A percentile compares a stretch with the other conserved stretches of the same genome.
phyloP scores from a whole-genome alignment of 2,113 vertebrate genomes.

The Macquaria ambigua region DNA sequence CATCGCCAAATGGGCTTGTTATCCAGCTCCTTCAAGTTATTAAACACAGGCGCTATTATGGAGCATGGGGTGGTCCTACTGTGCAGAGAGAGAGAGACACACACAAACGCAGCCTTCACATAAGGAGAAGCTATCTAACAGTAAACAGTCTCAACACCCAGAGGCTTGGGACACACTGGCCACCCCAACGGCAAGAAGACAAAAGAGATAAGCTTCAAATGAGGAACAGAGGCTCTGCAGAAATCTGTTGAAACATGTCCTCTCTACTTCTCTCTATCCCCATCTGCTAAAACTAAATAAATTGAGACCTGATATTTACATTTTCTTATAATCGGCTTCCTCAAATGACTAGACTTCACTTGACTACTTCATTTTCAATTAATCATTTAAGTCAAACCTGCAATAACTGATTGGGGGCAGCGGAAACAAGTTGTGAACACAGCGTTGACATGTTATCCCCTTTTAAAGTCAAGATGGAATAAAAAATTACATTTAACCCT shows the following conservation, averaged over 20 bases:
- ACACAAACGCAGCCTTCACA: slow-evolving; percentile 8
- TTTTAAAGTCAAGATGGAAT: background rate
- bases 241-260: background rate
- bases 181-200: background rate
- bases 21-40: slow-evolving; percentile 20
- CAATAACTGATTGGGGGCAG: too few species aligned
- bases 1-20: slow-evolving; percentile 28
- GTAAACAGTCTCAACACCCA: slow-evolving; percentile 22
- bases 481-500: too few species aligned
- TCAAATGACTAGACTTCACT: background rate
- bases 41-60: slow-evolving; percentile 6
- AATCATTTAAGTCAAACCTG: background rate
- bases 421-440: too few species aligned
- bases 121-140: slow-evolving; percentile 30
- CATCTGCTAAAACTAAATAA: background rate
- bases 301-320: background rate
- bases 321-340: background rate
- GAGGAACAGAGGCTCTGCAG: slow-evolving; percentile 1
- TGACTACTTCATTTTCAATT: background rate
- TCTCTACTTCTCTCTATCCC: background rate
- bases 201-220: slow-evolving; percentile 38
- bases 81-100: slow-evolving; percentile 24
- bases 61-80: slow-evolving; percentile 16
- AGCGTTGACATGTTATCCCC: too few species aligned
- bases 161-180: slow-evolving; percentile 17